Conservation (phyloP, 2,113 vertebrate species). For the Furnarius figulus region DNA sequence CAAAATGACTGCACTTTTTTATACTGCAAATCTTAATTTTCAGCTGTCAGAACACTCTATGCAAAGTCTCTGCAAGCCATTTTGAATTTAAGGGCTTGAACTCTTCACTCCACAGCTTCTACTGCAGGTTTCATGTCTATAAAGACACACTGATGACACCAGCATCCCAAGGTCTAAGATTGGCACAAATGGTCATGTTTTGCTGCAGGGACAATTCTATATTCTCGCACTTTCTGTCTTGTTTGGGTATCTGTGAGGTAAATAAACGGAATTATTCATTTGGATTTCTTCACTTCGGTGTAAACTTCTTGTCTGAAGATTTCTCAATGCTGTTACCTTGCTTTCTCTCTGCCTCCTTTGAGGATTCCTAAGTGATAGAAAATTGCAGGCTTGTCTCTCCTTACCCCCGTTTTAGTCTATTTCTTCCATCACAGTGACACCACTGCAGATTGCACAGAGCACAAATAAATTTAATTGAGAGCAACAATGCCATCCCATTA, state of each 20-base stretch:
- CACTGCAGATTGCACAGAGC: neutral
- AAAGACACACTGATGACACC: neutral
- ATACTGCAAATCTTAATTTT: neutral
- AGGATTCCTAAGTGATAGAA: neutral
- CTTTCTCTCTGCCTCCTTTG: neutral
- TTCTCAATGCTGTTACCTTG: neutral
- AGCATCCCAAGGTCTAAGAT: neutral
- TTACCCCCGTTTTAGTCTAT: neutral
- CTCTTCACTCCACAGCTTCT: neutral
- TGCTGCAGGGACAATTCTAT: neutral
- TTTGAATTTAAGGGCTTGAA: neutral
- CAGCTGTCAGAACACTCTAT: neutral
- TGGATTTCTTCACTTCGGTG: neutral
- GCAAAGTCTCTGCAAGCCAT: neutral
- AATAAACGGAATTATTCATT: fast-evolving
- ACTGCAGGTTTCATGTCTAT: neutral
- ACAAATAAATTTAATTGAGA: neutral
- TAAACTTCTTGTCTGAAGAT: neutral
- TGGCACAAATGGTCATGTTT: neutral
- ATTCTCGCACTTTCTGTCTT: neutral
- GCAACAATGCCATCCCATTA: neutral
- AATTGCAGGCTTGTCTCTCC: neutral
- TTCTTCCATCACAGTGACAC: neutral
- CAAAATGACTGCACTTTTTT: neutral
- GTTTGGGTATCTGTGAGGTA: neutral